These are phyloP conservation scores for Malurus cyaneus DNA, from an alignment of 2,113 vertebrate genomes.

Conservation along the genomic window DNA sequence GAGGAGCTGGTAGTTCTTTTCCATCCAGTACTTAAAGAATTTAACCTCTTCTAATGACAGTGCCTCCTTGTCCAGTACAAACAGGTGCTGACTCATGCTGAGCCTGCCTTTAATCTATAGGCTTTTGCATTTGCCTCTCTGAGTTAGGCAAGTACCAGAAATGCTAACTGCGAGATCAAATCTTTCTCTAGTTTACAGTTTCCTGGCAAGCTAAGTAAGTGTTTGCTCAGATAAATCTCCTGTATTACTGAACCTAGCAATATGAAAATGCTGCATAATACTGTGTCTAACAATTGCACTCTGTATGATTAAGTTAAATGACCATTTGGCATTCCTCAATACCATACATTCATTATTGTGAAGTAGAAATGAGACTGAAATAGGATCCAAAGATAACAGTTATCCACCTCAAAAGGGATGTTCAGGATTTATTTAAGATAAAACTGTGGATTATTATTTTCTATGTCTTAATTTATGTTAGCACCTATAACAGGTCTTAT, in stretches of 20 bases:
- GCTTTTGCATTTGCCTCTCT: neutral
- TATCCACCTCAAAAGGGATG: neutral
- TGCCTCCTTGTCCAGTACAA: neutral
- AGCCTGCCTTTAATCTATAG: neutral
- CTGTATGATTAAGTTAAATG: neutral
- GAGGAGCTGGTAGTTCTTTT: constrained; percentile 71
- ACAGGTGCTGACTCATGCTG: neutral
- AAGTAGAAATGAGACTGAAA: neutral
- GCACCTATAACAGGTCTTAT: neutral
- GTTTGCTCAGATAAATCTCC: neutral
- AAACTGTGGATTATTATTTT: neutral
- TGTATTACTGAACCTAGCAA: neutral
- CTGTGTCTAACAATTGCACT: neutral
- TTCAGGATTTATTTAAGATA: neutral
- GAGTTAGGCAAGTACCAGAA: neutral
- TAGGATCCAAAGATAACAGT: neutral
- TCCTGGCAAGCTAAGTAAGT: neutral
- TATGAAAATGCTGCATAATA: constrained; percentile 1
- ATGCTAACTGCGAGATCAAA: neutral
- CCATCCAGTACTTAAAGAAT: neutral
- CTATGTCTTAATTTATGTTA: neutral
- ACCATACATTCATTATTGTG: neutral
- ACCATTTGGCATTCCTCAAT: neutral
- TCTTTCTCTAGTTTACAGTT: neutral
- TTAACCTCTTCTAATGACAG: neutral